Evolutionary conservation across 1,140 invertebrate genomes (phyloP), one percentile per base, ranked within the genome.

Genomic region (Drosophila gunungcola): DNA sequence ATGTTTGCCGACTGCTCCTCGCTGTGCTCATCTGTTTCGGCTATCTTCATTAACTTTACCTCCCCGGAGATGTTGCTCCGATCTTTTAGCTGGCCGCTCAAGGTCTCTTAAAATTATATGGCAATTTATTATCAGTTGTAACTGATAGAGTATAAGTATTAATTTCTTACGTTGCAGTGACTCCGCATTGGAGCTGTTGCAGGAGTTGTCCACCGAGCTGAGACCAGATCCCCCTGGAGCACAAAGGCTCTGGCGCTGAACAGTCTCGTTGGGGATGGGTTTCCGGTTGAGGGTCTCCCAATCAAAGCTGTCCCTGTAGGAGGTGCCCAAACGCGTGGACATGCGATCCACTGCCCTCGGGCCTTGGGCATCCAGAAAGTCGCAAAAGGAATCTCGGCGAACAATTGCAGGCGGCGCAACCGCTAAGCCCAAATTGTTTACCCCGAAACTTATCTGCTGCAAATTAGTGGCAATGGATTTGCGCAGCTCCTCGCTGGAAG

Each of bases 321-420:
- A 62, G 6, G 73, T 63, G 4, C 36, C 62, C 7, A 91, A 32
- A 0, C 84, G 84, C 6, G 83, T 78, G 3, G 91, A 91, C 51
- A 81, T 74, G 25, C 85, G 82, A 16, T 91, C 86, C n/a, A 83
- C 34, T 4, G 34, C 41, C 4, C 69, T 70, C 9, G 76, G 58
- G 2, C 55, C 61, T 3, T 90, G 91, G 12, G 73, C 69, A 54
- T 92, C 91, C 4, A 92, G 21, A 25, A 92, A 92, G 65, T 92
- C 91, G 58, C 89, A 92, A 54, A 92, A 92, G 2, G 91, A 92
- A 45, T 92, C 91, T 1, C 89, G 62, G 0, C 80, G 72, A 3
- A 34, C 36, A 45, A 25, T 73, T 12, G 43, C 41, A 4, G 43
- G 16, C 0, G 57, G 16, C 0, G 6, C 21, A 6, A 27, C 25